Conservation (phyloP, 2,888 invertebrate species). For the Eupeodes latifasciatus region DNA sequence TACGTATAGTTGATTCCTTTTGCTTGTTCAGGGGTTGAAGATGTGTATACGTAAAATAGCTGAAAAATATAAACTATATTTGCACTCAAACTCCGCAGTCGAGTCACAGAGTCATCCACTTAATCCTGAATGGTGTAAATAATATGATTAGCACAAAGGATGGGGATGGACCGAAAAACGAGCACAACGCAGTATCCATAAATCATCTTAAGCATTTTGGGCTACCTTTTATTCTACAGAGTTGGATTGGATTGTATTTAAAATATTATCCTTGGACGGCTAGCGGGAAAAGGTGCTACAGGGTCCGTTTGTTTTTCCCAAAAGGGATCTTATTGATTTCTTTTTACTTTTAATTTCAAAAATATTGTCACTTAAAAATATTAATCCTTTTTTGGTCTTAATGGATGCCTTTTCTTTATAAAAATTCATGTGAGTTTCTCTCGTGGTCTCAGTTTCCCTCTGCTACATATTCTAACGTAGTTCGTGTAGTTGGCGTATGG, state of each 20-base stretch:
- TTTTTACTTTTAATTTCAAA: conserved; percentile 18
- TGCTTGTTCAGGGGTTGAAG: not conserved
- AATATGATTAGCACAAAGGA: conserved; percentile 83
- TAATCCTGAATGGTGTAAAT: conserved; percentile 84
- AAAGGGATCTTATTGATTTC: conserved; percentile 46
- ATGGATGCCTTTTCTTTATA: not conserved
- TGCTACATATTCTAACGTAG: too few relatives aligned
- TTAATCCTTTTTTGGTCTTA: conserved; percentile 19
- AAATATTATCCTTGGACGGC: conserved; percentile 1
- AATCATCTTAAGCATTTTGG: conserved; percentile 66
- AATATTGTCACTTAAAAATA: conserved; percentile 6
- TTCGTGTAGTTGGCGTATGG: conserved; percentile 44
- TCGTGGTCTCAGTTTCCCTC: not conserved
- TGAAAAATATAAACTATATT: conserved; percentile 63
- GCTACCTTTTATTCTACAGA: conserved; percentile 2
- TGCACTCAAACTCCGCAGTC: conserved; percentile 47
- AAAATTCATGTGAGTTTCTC: not conserved
- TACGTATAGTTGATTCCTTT: conserved; percentile 14
- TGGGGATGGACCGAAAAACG: conserved; percentile 59
- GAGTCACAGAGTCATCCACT: conserved; percentile 82
- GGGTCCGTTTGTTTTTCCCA: conserved; percentile 21
- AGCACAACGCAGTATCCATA: conserved; percentile 63
- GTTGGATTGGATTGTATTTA: conserved; percentile 9
- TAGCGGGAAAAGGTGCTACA: conserved; percentile 23
- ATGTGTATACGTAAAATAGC: not conserved